Percentiles rank a stretch among this genome's conserved stretches.
Conservation (phyloP, 2,888 invertebrate genomes). For the Phalera bucephala region DNA sequence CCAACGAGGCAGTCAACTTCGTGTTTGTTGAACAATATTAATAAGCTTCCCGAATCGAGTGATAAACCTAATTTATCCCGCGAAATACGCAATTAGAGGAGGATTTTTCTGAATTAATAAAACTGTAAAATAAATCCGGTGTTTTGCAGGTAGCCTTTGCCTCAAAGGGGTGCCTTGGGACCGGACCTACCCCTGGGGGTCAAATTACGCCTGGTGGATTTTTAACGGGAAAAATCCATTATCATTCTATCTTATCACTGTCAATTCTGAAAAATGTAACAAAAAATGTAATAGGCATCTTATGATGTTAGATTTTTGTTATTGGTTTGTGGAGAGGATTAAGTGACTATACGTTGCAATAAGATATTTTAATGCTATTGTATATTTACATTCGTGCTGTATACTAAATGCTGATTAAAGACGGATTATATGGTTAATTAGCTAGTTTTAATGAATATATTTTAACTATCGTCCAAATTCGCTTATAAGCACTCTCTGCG, state of each 20-base stretch:
- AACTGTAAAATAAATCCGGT: conserved; percentile 15
- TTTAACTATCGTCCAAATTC: too few relatives aligned
- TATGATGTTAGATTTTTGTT: conserved; percentile 2
- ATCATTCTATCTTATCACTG: conserved; percentile 30
- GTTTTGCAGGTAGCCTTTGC: conserved; percentile 17
- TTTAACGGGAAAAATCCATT: conserved; percentile 27
- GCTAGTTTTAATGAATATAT: too few relatives aligned
- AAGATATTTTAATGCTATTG: too few relatives aligned
- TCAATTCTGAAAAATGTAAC: conserved; percentile 26
- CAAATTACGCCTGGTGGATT: conserved; percentile 28
- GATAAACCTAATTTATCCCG: conserved; percentile 2
- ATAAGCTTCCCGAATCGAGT: too few relatives aligned
- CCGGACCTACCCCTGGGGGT: conserved; percentile 20
- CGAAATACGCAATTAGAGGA: conserved; percentile 1
- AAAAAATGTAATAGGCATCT: conserved; percentile 15
- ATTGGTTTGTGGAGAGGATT: too few relatives aligned
- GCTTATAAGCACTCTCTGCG: too few relatives aligned
- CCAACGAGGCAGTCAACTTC: too few relatives aligned
- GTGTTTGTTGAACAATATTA: too few relatives aligned
- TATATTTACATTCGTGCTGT: too few relatives aligned
- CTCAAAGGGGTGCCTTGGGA: conserved; percentile 16
- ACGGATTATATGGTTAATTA: too few relatives aligned
- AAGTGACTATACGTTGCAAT: too few relatives aligned
- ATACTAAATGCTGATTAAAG: too few relatives aligned
- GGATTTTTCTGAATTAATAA: conserved; percentile 9